phyloP scores from a whole-genome alignment of 2,113 vertebrate species.

The Poeciliopsis occidentalis region DNA sequence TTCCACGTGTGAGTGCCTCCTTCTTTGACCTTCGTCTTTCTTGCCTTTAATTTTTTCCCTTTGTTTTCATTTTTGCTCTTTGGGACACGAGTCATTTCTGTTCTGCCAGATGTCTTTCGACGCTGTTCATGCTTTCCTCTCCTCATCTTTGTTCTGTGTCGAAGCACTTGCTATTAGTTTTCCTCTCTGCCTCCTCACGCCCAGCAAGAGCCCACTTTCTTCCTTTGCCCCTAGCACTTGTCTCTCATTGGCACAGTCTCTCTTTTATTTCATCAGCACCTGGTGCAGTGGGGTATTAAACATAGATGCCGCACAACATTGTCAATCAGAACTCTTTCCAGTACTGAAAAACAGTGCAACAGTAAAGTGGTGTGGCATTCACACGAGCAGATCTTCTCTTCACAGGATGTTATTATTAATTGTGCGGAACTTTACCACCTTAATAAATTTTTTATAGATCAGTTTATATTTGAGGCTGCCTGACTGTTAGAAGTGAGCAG shows the following conservation, averaged over 20 bases:
- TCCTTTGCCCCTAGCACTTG: constrained; percentile 39
- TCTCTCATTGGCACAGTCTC: constrained; percentile 41
- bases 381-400: constrained; percentile 72
- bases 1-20: constrained; percentile 94
- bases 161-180: constrained; percentile 15
- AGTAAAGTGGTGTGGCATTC: constrained; percentile 39
- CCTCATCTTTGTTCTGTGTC: constrained; percentile 30
- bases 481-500: constrained; percentile 19
- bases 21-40: constrained; percentile 24
- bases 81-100: constrained; percentile 11
- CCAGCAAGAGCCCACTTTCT: constrained; percentile 23
- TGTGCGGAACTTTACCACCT: constrained; percentile 74
- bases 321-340: constrained; percentile 72
- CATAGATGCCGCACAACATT: constrained; percentile 62
- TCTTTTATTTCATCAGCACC: constrained; percentile 73
- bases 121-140: constrained; percentile 23
- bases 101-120: constrained; percentile 27
- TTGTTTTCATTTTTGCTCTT: constrained; percentile 12
- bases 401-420: constrained; percentile 79
- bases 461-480: constrained; percentile 61
- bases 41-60: constrained; percentile 18
- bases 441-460: constrained; percentile 80
- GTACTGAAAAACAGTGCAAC: constrained; percentile 71
- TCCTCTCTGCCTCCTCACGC: constrained; percentile 23
- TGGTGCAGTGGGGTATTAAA: constrained; percentile 65